Evolutionary conservation across 2,888 invertebrate genomes (phyloP).

Genomic region (Willowsia nigromaculata): DNA sequence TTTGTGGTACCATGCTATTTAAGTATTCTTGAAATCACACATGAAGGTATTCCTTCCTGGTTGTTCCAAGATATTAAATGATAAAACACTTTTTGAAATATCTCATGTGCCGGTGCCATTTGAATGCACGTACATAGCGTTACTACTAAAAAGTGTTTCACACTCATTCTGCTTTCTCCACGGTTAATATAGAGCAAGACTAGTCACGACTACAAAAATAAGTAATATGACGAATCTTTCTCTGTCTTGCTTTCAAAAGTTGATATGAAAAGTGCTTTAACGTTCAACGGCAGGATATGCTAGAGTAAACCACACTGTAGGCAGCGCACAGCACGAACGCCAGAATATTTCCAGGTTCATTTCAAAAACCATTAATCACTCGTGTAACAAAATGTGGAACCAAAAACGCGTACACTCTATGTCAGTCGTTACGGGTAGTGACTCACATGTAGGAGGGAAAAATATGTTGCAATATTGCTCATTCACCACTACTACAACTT

Average conservation of each 20-base stretch:
- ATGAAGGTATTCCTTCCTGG: too few species aligned
- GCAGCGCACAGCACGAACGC: slow-evolving; percentile 21
- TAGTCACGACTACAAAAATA: background rate
- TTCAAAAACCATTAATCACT: slow-evolving; percentile 78
- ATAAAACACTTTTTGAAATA: background rate
- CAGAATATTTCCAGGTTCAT: slow-evolving; percentile 75
- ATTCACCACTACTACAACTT: slow-evolving; percentile 3
- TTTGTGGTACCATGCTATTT: background rate
- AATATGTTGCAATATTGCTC: slow-evolving; percentile 38
- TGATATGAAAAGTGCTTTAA: slow-evolving; percentile 6
- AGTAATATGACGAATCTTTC: slow-evolving; percentile 26
- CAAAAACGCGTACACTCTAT: slow-evolving; percentile 42
- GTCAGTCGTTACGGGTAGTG: slow-evolving; percentile 30
- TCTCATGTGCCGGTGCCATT: background rate
- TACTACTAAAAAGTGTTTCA: slow-evolving; percentile 52
- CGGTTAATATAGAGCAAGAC: slow-evolving; percentile 45
- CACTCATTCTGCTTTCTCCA: slow-evolving; percentile 21
- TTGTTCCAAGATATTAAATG: background rate
- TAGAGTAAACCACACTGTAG: background rate
- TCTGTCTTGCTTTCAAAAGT: slow-evolving; percentile 9
- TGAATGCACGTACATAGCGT: background rate
- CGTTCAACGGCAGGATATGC: background rate
- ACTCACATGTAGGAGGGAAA: slow-evolving; percentile 28
- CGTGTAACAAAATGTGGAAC: slow-evolving; percentile 46
- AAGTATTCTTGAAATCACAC: background rate